Evolutionary conservation across 2,797 vertebrate genomes (phyloP), one percentile per base, ranked within the genome.

Genomic region (Phrynocephalus forsythii): DNA sequence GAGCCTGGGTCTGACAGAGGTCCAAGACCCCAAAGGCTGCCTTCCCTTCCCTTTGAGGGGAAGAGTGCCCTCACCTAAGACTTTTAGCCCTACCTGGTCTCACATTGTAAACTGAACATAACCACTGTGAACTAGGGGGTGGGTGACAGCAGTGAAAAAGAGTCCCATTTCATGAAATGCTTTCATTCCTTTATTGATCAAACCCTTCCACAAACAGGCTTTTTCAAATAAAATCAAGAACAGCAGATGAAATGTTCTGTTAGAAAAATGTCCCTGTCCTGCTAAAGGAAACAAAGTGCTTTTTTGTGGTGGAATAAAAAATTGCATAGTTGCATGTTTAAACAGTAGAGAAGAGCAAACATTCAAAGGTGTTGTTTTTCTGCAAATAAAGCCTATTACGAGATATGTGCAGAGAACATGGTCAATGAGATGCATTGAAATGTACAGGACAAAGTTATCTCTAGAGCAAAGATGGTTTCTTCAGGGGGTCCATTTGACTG

Each of bases 141-240:
- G 30, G 33, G 71, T 3, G 9, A 6, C 16, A 38, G 38, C 7
- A 18, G 20, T 33, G n/a, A 16, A 88, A 11, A 78, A n/a, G 6
- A 71, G 50, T 30, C 0, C 7, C 83, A 87, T 7, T 38, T 83
- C 73, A 71, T 5, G 71, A 85, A 93, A 93, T 90, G 87, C 94
- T 68, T 95, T 94, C 91, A 94, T 87, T 95, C 79, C 95, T 97
- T 96, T 96, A 97, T 96, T 96, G 95, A 95, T 95, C 38, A 96
- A 97, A 96, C 91, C 86, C 92, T 95, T 92, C 91, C 86, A 94
- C 94, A 94, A 95, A 90, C 90, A 89, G 91, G 91, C 88, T 92
- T 95, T 90, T 94, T 95, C 91, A 95, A 95, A 95, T 95, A 96
- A 96, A 97, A 96, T 94, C 95, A 95, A 96, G 73, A 96, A 87